These are phyloP conservation scores for Eupeodes luniger DNA, from an alignment of 2,888 invertebrate species.

Conservation along the genomic window DNA sequence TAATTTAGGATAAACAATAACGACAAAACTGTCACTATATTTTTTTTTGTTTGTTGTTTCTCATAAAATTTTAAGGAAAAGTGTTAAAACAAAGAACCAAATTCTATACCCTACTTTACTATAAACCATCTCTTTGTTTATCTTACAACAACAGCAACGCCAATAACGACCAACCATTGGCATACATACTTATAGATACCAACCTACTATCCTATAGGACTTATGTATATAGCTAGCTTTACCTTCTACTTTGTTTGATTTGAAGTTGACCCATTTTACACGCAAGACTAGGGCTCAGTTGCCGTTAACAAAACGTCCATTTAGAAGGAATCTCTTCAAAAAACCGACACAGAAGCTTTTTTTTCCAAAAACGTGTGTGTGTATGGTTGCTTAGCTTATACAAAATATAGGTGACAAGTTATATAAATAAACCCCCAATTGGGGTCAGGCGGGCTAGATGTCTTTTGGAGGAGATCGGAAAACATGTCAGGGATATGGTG, in stretches of 20 bases:
- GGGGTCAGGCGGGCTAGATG: conserved; percentile 54
- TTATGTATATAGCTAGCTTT: neutral
- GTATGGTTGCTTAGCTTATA: conserved; percentile 1
- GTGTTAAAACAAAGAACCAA: conserved; percentile 8
- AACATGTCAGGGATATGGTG: conserved; percentile 55
- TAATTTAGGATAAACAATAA: neutral
- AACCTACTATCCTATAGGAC: neutral
- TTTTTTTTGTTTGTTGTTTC: neutral
- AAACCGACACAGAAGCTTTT: conserved; percentile 31
- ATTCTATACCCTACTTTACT: neutral
- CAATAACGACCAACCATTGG: neutral
- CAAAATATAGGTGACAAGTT: conserved; percentile 50
- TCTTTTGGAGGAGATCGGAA: conserved; percentile 28
- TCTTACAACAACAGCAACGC: conserved; percentile 15
- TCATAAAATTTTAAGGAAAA: neutral
- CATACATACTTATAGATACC: neutral
- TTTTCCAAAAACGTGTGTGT: neutral
- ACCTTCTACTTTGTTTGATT: conserved; percentile 46
- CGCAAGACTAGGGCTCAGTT: conserved; percentile 52
- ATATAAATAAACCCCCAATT: conserved; percentile 65
- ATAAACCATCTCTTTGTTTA: conserved; percentile 20
- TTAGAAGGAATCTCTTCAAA: conserved; percentile 31
- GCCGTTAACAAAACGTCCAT: conserved; percentile 54
- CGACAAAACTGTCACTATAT: neutral
- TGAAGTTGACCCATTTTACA: conserved; percentile 68